Conservation (phyloP, 2,113 vertebrate species). For the Psophia crepitans region DNA sequence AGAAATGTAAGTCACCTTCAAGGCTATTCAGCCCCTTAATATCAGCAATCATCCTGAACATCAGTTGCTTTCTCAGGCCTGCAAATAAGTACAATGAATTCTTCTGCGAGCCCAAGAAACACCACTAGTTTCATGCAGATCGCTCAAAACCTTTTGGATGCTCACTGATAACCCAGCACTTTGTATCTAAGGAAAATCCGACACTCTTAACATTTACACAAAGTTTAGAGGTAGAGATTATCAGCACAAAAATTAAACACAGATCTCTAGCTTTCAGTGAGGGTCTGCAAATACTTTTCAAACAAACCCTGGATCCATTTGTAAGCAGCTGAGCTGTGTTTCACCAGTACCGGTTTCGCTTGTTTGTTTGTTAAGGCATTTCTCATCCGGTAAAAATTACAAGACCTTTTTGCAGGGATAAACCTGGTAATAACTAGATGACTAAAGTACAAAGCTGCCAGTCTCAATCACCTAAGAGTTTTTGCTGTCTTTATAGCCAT, state of each 20-base stretch:
- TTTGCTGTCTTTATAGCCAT: background rate
- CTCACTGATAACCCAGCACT: background rate
- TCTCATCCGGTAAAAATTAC: background rate
- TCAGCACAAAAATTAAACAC: slow-evolving; percentile 15
- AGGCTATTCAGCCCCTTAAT: background rate
- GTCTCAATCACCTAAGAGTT: background rate
- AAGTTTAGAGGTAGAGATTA: slow-evolving; percentile 6
- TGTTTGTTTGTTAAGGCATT: slow-evolving; percentile 8
- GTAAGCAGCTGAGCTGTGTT: background rate
- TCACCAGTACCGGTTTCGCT: background rate
- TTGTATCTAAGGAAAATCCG: background rate
- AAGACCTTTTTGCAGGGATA: background rate
- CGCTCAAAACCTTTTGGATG: background rate
- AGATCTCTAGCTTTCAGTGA: background rate
- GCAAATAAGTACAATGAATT: background rate
- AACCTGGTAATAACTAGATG: background rate
- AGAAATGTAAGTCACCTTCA: background rate
- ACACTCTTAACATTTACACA: slow-evolving; percentile 13
- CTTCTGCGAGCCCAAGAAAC: background rate
- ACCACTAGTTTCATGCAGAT: background rate
- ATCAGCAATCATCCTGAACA: background rate
- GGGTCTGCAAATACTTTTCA: background rate
- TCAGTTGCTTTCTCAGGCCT: background rate
- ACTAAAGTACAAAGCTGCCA: background rate
- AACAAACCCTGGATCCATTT: background rate